These are phyloP conservation scores for Hydrolagus affinis DNA, from an alignment of 2,113 vertebrate genomes.

Conservation along the genomic window DNA sequence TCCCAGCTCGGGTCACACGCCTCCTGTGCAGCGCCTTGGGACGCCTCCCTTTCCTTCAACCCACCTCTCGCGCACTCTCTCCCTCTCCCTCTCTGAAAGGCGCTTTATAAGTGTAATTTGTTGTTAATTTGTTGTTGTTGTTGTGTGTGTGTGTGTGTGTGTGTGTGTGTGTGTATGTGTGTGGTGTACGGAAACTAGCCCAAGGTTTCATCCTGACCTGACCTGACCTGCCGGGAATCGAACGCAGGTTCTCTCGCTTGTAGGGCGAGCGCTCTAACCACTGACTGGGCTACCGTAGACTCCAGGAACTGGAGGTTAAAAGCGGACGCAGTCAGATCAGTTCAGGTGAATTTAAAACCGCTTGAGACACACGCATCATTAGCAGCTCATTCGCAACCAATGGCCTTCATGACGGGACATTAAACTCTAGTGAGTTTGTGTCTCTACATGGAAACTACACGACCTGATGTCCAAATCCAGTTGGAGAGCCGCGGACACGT, in stretches of 20 bases:
- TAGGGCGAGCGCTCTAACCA: too few species aligned
- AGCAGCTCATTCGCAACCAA: background rate
- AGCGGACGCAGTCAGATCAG: background rate
- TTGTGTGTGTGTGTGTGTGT: background rate
- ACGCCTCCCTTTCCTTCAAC: background rate
- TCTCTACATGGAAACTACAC: background rate
- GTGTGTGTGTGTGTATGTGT: too few species aligned
- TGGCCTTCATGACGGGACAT: background rate
- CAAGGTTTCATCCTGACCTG: too few species aligned
- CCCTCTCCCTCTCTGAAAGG: too few species aligned
- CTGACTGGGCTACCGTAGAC: background rate
- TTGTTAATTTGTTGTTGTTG: too few species aligned
- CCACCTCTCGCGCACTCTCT: too few species aligned
- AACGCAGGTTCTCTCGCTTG: too few species aligned
- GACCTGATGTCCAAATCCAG: background rate
- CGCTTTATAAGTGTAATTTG: too few species aligned
- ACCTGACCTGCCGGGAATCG: too few species aligned
- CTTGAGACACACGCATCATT: background rate
- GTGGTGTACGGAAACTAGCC: too few species aligned
- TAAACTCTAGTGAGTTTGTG: background rate
- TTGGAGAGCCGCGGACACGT: background rate
- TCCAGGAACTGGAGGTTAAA: background rate
- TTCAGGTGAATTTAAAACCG: background rate
- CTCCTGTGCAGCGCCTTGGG: background rate
- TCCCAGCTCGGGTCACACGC: too few species aligned